A percentile compares a stretch with the other conserved stretches of the same genome.
Evolutionary conservation across 2,113 vertebrate species (phyloP).

Genomic region (Poecile atricapillus): DNA sequence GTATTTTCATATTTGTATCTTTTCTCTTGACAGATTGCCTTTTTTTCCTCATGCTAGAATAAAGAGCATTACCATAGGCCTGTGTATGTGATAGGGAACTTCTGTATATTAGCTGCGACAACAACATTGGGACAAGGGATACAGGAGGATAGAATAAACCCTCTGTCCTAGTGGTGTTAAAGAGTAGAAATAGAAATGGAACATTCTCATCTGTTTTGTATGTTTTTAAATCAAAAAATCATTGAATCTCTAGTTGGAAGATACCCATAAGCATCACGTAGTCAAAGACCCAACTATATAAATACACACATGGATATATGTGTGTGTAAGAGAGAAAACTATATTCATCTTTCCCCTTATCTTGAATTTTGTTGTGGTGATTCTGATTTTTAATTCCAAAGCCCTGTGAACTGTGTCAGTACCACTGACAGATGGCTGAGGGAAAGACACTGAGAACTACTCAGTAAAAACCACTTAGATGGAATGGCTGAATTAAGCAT

Average conservation of each 20-base stretch:
- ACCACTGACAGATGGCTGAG: not conserved
- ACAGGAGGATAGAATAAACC: not conserved
- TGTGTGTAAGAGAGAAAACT: not conserved
- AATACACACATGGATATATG: rapidly evolving
- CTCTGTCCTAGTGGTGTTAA: not conserved
- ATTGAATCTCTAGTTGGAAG: not conserved
- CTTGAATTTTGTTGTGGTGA: not conserved
- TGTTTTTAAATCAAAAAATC: not conserved
- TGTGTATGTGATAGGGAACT: not conserved
- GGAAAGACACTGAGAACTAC: not conserved
- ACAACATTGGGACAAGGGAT: not conserved
- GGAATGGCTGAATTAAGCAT: not conserved
- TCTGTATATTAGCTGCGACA: not conserved
- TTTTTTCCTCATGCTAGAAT: not conserved
- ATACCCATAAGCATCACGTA: not conserved
- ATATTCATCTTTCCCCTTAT: not conserved
- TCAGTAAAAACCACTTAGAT: not conserved
- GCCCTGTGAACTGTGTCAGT: not conserved
- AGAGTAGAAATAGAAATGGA: not conserved
- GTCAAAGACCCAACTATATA: not conserved
- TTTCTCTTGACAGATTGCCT: not conserved
- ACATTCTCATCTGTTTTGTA: not conserved
- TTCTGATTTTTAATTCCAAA: conserved; percentile 13
- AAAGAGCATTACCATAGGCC: not conserved
- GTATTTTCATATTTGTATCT: not conserved